Percentiles rank a stretch among this genome's conserved stretches.
Conservation (phyloP, 2,113 vertebrate species). For the Phaethornis superciliosus region DNA sequence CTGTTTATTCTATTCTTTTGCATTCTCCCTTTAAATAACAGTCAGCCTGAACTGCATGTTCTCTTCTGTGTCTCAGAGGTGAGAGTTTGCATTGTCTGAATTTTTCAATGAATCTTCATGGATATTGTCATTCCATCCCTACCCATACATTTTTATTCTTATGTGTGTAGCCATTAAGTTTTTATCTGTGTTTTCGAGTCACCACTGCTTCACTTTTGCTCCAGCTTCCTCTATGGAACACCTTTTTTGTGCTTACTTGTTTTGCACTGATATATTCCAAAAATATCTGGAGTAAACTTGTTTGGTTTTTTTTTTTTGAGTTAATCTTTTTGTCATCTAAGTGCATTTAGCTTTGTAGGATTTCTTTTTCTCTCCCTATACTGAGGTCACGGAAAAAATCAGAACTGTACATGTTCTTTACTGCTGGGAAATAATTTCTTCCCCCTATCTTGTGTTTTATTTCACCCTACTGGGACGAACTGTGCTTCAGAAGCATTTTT, state of each 20-base stretch:
- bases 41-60: neutral
- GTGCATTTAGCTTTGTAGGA: neutral
- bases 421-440: neutral
- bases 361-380: neutral
- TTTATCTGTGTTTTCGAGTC: no score
- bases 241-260: neutral
- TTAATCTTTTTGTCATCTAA: neutral
- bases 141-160: neutral
- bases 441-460: neutral
- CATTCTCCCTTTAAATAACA: neutral
- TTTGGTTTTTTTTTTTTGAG: neutral
- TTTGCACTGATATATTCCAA: neutral
- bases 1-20: neutral
- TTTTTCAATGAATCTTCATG: neutral
- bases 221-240: neutral
- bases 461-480: neutral
- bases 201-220: neutral
- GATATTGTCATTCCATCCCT: neutral
- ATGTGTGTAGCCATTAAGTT: neutral
- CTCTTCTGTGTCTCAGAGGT: neutral
- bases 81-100: neutral
- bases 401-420: neutral
- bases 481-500: neutral
- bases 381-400: neutral
- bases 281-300: neutral